A percentile compares a stretch with the other conserved stretches of the same genome.
These are phyloP conservation scores for Apodemia duryi DNA, from an alignment of 2,888 invertebrate species.

Conservation along the genomic window DNA sequence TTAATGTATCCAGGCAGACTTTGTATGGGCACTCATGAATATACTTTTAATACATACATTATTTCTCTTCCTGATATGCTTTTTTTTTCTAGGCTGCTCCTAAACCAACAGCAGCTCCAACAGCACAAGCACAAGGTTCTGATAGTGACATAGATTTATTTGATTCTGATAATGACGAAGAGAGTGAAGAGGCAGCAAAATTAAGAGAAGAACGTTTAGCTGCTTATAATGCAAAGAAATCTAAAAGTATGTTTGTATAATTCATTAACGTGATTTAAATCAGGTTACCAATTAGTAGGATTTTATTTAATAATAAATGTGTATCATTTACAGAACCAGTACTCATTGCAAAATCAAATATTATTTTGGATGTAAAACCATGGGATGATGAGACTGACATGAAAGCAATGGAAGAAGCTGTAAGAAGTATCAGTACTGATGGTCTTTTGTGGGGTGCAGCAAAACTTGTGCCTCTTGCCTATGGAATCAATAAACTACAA, in stretches of 20 bases:
- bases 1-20: too few relatives aligned
- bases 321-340: conserved; percentile 82
- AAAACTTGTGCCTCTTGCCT: conserved; percentile 94
- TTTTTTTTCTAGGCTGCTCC: neutral
- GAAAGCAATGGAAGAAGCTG: conserved; percentile 88
- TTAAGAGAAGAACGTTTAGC: conserved; percentile 90
- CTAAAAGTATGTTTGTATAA: conserved; percentile 82
- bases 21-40: neutral
- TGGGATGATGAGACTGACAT: conserved; percentile 97
- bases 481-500: conserved; percentile 94
- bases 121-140: conserved; percentile 67
- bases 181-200: conserved; percentile 86
- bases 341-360: conserved; percentile 95
- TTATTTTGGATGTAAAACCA: conserved; percentile 96
- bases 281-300: neutral
- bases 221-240: conserved; percentile 94
- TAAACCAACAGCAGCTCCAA: conserved; percentile 42
- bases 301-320: conserved; percentile 17
- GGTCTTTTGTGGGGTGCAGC: conserved; percentile 97
- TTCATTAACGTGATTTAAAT: neutral
- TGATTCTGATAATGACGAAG: conserved; percentile 87
- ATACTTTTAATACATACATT: neutral
- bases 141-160: conserved; percentile 90
- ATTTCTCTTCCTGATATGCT: neutral
- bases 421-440: conserved; percentile 87